Percentiles rank a stretch among this genome's conserved stretches.
phyloP scores from a whole-genome alignment of 2,797 vertebrate species.

The Enteromius trimaculatus region DNA sequence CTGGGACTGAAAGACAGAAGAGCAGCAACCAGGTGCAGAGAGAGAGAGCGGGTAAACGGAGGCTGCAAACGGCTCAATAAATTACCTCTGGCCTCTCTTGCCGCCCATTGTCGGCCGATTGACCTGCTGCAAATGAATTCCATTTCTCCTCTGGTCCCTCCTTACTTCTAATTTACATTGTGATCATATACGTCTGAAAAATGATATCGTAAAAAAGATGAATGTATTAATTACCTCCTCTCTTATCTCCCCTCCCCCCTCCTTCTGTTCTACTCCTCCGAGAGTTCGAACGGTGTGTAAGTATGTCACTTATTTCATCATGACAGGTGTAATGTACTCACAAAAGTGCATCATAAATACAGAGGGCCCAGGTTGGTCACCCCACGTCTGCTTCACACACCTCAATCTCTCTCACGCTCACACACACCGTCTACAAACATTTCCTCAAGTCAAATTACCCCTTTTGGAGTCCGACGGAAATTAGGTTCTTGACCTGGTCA shows the following conservation, averaged over 20 bases:
- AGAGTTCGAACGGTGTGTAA: conserved; percentile 90
- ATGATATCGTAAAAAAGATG: conserved; percentile 99
- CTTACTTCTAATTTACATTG: conserved; percentile 99
- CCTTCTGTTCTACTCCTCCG: conserved; percentile 91
- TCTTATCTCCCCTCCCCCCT: conserved; percentile 93
- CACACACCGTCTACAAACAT: conserved; percentile 90
- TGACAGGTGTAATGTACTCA: conserved; percentile 99
- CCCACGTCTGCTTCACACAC: conserved; percentile 85
- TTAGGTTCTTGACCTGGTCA: conserved; percentile 99
- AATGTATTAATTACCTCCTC: conserved; percentile 99
- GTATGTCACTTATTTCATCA: conserved; percentile 99
- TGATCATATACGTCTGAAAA: conserved; percentile 99
- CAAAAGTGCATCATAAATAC: conserved; percentile 99
- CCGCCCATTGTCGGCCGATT: conserved; percentile 95
- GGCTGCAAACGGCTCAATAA: conserved; percentile 92
- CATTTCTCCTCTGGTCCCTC: conserved; percentile 97
- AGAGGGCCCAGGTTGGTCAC: conserved; percentile 94
- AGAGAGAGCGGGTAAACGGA: conserved; percentile 64
- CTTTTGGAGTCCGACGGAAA: conserved; percentile 94
- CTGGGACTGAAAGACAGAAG: conserved; percentile 83
- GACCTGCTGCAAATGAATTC: conserved; percentile 98
- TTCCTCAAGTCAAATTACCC: conserved; percentile 96
- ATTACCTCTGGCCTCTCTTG: conserved; percentile 96
- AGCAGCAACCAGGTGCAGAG: conserved; percentile 86
- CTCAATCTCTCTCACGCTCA: conserved; percentile 48